These are phyloP conservation scores for Perca schrenkii DNA, from an alignment of 2,113 vertebrate genomes.

Conservation along the genomic window DNA sequence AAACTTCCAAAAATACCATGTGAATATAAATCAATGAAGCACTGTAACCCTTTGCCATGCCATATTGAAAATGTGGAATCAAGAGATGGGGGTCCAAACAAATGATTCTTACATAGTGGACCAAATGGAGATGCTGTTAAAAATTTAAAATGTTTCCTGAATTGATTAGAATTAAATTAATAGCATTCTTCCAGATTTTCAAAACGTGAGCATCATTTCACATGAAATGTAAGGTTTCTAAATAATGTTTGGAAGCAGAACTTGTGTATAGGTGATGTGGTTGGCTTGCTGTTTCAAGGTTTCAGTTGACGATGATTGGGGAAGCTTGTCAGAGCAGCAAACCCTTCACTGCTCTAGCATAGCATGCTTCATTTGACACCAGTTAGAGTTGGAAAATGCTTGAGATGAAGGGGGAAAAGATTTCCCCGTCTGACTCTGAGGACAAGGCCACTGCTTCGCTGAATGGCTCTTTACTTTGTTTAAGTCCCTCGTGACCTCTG, in stretches of 20 bases:
- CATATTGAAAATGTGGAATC: too few species aligned
- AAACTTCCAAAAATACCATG: too few species aligned
- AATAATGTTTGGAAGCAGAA: neutral
- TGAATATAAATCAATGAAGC: too few species aligned
- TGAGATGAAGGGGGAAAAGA: slow-evolving; percentile 41
- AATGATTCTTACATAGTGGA: too few species aligned
- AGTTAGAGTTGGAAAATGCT: slow-evolving; percentile 25
- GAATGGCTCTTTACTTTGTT: slow-evolving; percentile 52
- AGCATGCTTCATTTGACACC: slow-evolving; percentile 7
- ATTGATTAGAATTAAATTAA: neutral
- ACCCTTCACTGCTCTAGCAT: slow-evolving; percentile 15
- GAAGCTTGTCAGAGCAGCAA: slow-evolving; percentile 30
- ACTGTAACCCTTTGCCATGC: too few species aligned
- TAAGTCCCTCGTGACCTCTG: slow-evolving; percentile 59
- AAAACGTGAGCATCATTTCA: neutral
- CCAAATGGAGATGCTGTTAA: too few species aligned
- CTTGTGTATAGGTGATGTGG: neutral
- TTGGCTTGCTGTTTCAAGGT: slow-evolving; percentile 11
- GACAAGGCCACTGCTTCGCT: slow-evolving; percentile 28
- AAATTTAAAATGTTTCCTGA: too few species aligned
- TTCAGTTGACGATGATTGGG: slow-evolving; percentile 18
- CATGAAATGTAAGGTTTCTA: neutral
- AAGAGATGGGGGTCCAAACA: too few species aligned
- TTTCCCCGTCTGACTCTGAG: slow-evolving; percentile 37
- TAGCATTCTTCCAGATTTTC: neutral